These are phyloP conservation scores for Cryptoblepharus egeriae DNA, from an alignment of 2,797 vertebrate species.

Conservation along the genomic window DNA sequence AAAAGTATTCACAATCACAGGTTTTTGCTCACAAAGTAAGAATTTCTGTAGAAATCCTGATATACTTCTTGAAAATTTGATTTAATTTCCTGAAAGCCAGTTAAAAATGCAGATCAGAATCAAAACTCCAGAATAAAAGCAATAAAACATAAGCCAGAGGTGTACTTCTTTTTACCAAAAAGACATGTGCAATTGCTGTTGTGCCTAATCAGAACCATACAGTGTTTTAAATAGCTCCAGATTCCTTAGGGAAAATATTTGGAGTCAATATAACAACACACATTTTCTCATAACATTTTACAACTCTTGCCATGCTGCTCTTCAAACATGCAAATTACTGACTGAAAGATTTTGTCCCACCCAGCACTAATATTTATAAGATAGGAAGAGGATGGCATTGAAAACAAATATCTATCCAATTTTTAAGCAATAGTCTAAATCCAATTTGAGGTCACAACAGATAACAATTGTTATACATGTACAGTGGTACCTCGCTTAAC, in stretches of 20 bases:
- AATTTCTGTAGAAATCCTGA: slow-evolving; percentile 4
- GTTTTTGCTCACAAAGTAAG: background rate
- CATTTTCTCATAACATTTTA: background rate
- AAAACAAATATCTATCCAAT: background rate
- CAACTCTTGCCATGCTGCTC: slow-evolving; percentile 10
- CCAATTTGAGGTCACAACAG: slow-evolving; percentile 13
- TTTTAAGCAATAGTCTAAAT: slow-evolving; percentile 19
- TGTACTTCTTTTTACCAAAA: slow-evolving; percentile 43
- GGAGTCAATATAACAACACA: slow-evolving; percentile 12
- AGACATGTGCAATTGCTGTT: slow-evolving; percentile 29
- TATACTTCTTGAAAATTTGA: background rate
- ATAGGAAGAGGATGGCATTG: background rate
- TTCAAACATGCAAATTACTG: slow-evolving; percentile 1
- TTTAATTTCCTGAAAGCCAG: slow-evolving; percentile 22
- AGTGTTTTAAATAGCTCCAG: slow-evolving; percentile 42
- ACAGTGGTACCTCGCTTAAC: too few species aligned
- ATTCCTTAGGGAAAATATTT: slow-evolving; percentile 38
- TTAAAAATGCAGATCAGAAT: slow-evolving; percentile 11
- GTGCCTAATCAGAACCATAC: slow-evolving; percentile 31
- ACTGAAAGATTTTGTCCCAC: background rate
- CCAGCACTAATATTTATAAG: background rate
- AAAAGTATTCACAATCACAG: background rate
- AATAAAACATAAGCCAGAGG: slow-evolving; percentile 40
- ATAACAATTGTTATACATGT: background rate
- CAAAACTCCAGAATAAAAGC: slow-evolving; percentile 24